Evolutionary conservation across 1,140 invertebrate genomes (phyloP).

Genomic region (Steinernema feltiae): DNA sequence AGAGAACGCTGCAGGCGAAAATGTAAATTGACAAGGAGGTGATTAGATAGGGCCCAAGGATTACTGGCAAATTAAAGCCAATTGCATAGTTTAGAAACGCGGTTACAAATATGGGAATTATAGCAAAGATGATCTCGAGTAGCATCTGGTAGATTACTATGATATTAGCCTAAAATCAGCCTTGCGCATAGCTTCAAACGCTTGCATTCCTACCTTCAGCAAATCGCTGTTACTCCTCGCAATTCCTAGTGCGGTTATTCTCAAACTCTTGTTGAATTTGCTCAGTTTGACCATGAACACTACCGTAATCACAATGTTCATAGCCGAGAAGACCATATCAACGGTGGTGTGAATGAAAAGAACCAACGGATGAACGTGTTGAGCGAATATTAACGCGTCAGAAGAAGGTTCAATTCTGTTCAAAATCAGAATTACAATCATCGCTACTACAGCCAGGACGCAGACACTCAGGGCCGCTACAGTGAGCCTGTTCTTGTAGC

Average conservation of each 20-base stretch:
- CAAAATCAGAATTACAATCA: neutral
- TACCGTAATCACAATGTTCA: neutral
- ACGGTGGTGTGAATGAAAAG: no score
- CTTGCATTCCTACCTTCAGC: neutral
- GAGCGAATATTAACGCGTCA: neutral
- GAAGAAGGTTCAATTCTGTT: neutral
- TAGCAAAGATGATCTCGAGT: neutral
- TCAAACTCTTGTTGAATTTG: no score
- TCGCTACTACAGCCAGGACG: neutral
- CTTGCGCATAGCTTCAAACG: neutral
- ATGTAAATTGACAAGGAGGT: neutral
- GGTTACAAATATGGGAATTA: neutral
- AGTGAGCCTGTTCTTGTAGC: neutral
- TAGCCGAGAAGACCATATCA: no score
- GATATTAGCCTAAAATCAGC: neutral
- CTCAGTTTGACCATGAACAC: neutral
- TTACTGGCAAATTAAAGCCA: neutral
- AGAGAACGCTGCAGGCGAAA: neutral
- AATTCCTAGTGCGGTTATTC: no score
- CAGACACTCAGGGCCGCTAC: neutral
- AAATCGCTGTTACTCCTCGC: neutral
- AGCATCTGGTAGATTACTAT: neutral
- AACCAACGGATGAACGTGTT: neutral
- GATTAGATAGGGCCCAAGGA: neutral
- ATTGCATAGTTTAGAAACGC: neutral